Evolutionary conservation across 30 jellyfish, hydroid and myxozoan genomes (phyloP).

Genomic region (Cassiopea andromeda): DNA sequence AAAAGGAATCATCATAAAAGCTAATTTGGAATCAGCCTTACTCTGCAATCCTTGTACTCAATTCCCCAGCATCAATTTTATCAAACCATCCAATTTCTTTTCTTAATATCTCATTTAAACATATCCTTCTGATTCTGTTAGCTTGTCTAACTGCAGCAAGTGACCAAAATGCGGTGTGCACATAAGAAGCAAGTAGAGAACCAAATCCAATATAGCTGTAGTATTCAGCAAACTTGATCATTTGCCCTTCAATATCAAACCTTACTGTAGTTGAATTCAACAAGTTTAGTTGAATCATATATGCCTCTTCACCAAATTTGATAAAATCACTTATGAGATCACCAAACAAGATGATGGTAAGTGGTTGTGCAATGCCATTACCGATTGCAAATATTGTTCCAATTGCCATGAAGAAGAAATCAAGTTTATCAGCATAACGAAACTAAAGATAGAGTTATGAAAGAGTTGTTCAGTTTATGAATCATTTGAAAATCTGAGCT

Average conservation of each 20-base stretch:
- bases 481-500: too few relatives aligned
- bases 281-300: too few relatives aligned
- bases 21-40: slow-evolving; percentile 15
- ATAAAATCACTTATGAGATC: slow-evolving; percentile 81
- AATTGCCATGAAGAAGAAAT: slow-evolving; percentile 54
- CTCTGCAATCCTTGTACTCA: slow-evolving; percentile 83
- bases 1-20: neutral
- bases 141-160: slow-evolving; percentile 82
- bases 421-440: slow-evolving; percentile 74
- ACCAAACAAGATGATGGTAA: slow-evolving; percentile 84
- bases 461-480: neutral
- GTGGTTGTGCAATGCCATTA: slow-evolving; percentile 92
- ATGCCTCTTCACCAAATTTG: slow-evolving; percentile 25
- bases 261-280: neutral
- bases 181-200: slow-evolving; percentile 63
- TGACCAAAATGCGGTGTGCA: slow-evolving; percentile 88
- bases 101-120: slow-evolving; percentile 61
- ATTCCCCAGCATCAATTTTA: slow-evolving; percentile 78
- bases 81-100: slow-evolving; percentile 94
- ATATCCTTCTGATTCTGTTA: slow-evolving; percentile 56
- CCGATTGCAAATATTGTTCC: slow-evolving; percentile 87
- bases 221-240: slow-evolving; percentile 81
- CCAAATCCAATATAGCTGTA: slow-evolving; percentile 66
- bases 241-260: slow-evolving; percentile 70
- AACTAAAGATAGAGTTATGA: slow-evolving; percentile 39